Evolutionary conservation across 1,140 invertebrate genomes (phyloP).

Genomic region (Drosophila sulfurigaster): DNA sequence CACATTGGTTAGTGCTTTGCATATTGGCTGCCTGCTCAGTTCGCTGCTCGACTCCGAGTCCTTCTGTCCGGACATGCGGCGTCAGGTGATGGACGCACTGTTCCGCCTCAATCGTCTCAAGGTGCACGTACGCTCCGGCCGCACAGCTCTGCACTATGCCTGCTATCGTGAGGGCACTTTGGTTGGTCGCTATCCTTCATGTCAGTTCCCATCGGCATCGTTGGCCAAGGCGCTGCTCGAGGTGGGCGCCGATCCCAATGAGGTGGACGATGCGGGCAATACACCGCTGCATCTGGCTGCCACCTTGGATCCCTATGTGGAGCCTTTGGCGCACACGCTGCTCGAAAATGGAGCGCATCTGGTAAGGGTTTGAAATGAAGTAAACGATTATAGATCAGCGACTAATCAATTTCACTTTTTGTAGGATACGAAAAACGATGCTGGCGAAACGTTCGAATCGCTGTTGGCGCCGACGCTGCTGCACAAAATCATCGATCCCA

Average conservation of each 20-base stretch:
- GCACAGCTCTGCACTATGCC: constrained; percentile 93
- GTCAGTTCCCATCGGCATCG: constrained; percentile 90
- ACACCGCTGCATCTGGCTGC: constrained; percentile 82
- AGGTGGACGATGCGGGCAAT: constrained; percentile 91
- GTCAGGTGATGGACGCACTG: constrained; percentile 87
- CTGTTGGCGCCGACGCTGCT: constrained; percentile 88
- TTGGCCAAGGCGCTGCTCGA: constrained; percentile 92
- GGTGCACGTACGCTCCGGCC: constrained; percentile 88
- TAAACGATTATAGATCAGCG: too few species aligned
- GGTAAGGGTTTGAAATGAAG: constrained; percentile 54
- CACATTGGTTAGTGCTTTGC: constrained; percentile 94
- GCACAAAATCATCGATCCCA: constrained; percentile 90
- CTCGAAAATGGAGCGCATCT: constrained; percentile 93
- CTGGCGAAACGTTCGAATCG: constrained; percentile 91
- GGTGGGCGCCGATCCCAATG: constrained; percentile 93
- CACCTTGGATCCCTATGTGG: constrained; percentile 87
- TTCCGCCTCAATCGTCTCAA: constrained; percentile 92
- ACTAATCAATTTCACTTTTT: constrained; percentile 8
- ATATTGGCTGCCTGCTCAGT: constrained; percentile 91
- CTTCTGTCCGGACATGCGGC: constrained; percentile 86
- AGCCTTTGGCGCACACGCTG: constrained; percentile 89
- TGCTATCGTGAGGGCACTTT: constrained; percentile 88
- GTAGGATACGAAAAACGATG: constrained; percentile 91
- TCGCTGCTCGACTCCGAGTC: constrained; percentile 87
- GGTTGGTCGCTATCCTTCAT: constrained; percentile 89